Percentiles rank a stretch among this genome's conserved stretches.
These are phyloP conservation scores for Cataglyphis hispanica DNA, from an alignment of 1,140 invertebrate genomes.

Conservation along the genomic window DNA sequence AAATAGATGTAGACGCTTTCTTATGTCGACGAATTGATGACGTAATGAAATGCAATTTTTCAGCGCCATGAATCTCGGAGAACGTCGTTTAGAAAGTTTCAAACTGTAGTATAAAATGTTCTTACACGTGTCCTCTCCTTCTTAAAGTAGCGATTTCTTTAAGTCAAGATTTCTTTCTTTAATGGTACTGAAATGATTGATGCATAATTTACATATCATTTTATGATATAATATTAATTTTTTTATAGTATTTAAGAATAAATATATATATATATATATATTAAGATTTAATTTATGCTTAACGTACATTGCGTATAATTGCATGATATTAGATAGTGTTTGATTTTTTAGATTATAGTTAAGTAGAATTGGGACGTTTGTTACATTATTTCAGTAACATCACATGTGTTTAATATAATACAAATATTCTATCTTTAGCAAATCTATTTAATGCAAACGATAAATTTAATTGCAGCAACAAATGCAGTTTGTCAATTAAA, in stretches of 20 bases:
- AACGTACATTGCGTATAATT: neutral
- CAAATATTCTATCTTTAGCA: conserved; percentile 22
- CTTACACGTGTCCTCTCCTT: neutral
- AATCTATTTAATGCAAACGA: conserved; percentile 7
- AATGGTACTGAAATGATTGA: neutral
- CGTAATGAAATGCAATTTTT: conserved; percentile 35
- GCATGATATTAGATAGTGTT: neutral
- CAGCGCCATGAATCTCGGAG: conserved; percentile 16
- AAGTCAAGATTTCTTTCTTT: conserved; percentile 16
- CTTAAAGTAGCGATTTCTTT: conserved; percentile 26
- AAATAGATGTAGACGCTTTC: conserved; percentile 8
- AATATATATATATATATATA: neutral
- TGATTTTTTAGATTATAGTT: conserved; percentile 14
- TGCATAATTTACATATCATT: neutral
- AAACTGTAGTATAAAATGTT: conserved; percentile 39
- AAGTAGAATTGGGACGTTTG: conserved; percentile 11
- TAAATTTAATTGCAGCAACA: conserved; percentile 33
- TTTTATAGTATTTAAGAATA: neutral
- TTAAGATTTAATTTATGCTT: neutral
- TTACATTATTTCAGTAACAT: neutral
- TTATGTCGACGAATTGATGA: neutral
- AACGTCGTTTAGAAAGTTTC: conserved; percentile 44
- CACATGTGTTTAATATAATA: neutral
- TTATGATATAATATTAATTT: neutral
- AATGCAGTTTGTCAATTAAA: conserved; percentile 30